phyloP scores from a whole-genome alignment of 2,113 vertebrate genomes.

The Fulmarus glacialis region DNA sequence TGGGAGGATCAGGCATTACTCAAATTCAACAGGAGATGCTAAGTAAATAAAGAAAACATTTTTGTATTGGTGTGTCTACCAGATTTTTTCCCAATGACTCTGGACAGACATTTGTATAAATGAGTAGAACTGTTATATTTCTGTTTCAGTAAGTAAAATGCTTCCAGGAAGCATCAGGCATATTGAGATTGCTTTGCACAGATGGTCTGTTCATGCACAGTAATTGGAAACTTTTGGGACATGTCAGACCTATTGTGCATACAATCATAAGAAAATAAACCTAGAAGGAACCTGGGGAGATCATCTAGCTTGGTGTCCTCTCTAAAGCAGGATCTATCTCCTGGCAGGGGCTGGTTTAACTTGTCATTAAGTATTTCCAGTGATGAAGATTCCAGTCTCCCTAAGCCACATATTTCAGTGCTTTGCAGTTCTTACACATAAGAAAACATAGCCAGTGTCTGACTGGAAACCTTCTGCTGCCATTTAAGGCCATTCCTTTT shows the following conservation, averaged over 20 bases:
- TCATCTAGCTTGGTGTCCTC: background rate
- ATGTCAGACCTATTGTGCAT: background rate
- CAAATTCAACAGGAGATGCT: background rate
- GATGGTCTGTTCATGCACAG: constrained; percentile 10
- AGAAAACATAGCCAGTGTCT: background rate
- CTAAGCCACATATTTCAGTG: background rate
- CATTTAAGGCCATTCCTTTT: background rate
- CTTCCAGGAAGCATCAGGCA: constrained; percentile 25
- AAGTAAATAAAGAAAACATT: background rate
- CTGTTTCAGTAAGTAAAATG: constrained; percentile 10
- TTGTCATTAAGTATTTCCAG: background rate
- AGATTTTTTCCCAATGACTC: background rate
- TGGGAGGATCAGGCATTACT: background rate
- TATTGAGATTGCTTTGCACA: constrained; percentile 42
- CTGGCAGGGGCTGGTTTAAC: background rate
- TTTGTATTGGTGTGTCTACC: background rate
- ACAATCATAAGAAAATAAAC: constrained; percentile 1
- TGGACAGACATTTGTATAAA: constrained; percentile 5
- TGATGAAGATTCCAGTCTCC: background rate
- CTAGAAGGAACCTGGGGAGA: background rate
- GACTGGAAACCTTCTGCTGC: background rate
- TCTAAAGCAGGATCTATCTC: background rate
- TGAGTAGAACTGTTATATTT: background rate
- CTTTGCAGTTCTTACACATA: background rate
- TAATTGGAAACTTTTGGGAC: constrained; percentile 43